Conservation (phyloP, 2,797 vertebrate genomes). For the Manis crassicaudata region DNA sequence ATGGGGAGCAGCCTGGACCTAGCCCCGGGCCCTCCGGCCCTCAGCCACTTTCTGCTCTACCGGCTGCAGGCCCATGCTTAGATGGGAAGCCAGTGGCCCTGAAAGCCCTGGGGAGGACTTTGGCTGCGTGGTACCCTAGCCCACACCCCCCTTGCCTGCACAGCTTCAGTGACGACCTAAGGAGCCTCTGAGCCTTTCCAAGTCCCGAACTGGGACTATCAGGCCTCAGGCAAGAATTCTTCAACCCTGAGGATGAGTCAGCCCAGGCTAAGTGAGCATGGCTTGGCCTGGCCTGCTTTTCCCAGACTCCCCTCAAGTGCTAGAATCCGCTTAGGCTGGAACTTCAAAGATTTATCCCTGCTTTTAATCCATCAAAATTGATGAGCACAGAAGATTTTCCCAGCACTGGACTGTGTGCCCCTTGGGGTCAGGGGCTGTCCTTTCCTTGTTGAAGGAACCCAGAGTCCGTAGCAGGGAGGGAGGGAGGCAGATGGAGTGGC, state of each 20-base stretch:
- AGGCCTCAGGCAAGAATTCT: not conserved
- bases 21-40: not conserved
- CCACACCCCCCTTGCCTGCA: too few relatives aligned
- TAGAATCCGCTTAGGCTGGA: not conserved
- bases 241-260: not conserved
- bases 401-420: not conserved
- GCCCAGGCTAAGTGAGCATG: not conserved
- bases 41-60: fast-evolving
- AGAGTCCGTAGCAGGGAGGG: not conserved
- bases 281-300: not conserved
- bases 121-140: not conserved
- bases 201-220: not conserved
- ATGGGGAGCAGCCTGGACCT: not conserved
- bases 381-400: not conserved
- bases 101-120: not conserved
- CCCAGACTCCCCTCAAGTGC: not conserved
- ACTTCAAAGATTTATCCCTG: not conserved
- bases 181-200: not conserved
- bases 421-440: not conserved
- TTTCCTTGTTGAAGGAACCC: not conserved
- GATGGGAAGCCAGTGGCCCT: not conserved
- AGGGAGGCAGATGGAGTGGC: not conserved
- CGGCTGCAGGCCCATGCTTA: not conserved
- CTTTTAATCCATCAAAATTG: not conserved
- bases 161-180: not conserved